Percentiles rank a stretch among this genome's conserved stretches.
Conservation (phyloP, 53 echinoderm and acorn worm species). For the Echinometra lucunter region DNA sequence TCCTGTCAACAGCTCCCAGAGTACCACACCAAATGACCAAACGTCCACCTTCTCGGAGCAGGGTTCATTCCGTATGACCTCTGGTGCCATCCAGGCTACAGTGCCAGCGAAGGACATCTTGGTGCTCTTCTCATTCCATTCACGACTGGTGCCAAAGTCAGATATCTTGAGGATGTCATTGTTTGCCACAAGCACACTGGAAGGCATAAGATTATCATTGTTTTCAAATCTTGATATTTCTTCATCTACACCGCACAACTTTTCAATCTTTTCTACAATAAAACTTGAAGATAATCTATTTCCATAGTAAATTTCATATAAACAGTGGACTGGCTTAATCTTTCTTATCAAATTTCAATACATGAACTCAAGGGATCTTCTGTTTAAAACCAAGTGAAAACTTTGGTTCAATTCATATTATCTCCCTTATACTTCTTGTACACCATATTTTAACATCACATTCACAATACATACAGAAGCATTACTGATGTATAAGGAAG, state of each 20-base stretch:
- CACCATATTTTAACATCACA: too few species aligned
- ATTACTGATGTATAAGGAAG: too few species aligned
- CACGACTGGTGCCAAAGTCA: slow-evolving; percentile 96
- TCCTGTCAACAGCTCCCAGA: slow-evolving; percentile 98
- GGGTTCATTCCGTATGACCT: slow-evolving; percentile 96
- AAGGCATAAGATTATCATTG: background rate
- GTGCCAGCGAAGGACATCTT: slow-evolving; percentile 99
- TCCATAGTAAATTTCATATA: too few species aligned
- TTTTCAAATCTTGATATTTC: background rate
- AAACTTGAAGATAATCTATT: too few species aligned
- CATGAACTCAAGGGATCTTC: too few species aligned
- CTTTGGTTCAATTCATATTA: too few species aligned
- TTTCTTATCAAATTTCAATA: too few species aligned
- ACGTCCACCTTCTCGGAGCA: slow-evolving; percentile 99
- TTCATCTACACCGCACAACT: background rate
- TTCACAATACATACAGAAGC: too few species aligned
- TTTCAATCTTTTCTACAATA: too few species aligned
- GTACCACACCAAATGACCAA: slow-evolving; percentile 98
- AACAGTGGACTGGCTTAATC: too few species aligned
- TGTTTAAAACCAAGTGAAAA: too few species aligned
- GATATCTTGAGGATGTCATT: slow-evolving; percentile 97
- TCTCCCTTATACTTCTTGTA: too few species aligned
- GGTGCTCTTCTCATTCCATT: slow-evolving; percentile 99
- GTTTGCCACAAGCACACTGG: slow-evolving; percentile 91
- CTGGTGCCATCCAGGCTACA: slow-evolving; percentile 99